Conservation (phyloP, 2,888 invertebrate species). For the Drosophila vallismaia region DNA sequence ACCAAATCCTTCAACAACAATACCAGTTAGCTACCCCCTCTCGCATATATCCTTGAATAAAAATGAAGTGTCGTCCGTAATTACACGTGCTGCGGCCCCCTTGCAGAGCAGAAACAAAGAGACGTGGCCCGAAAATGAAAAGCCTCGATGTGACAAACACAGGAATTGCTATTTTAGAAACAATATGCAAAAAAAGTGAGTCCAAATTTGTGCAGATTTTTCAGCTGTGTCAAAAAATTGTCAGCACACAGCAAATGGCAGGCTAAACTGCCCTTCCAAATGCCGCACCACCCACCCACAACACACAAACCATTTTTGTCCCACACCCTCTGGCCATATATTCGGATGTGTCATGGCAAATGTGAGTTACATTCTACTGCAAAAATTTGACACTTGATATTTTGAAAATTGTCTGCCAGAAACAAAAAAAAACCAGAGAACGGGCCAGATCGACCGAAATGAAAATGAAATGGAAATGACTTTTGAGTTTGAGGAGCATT, state of each 20-base stretch:
- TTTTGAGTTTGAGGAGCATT: constrained; percentile 60
- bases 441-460: constrained; percentile 26
- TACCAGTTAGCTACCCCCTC: constrained; percentile 1
- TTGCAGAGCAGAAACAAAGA: constrained; percentile 19
- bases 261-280: constrained; percentile 50
- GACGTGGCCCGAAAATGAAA: constrained; percentile 28
- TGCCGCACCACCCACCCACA: constrained; percentile 5
- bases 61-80: constrained; percentile 67
- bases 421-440: constrained; percentile 24
- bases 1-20: constrained; percentile 12
- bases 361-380: constrained; percentile 76
- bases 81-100: constrained; percentile 71
- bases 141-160: constrained; percentile 54
- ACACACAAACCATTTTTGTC: constrained; percentile 2
- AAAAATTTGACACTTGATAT: constrained; percentile 82
- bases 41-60: constrained; percentile 57
- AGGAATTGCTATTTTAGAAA: constrained; percentile 68
- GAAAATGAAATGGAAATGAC: constrained; percentile 51
- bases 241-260: constrained; percentile 68
- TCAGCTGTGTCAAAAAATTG: constrained; percentile 79
- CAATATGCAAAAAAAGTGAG: constrained; percentile 51
- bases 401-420: constrained; percentile 69
- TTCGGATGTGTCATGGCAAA: constrained; percentile 59
- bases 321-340: constrained; percentile 18
- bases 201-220: constrained; percentile 71